These are phyloP conservation scores for Rhynchotus rufescens DNA, from an alignment of 2,797 vertebrate species.

Conservation along the genomic window DNA sequence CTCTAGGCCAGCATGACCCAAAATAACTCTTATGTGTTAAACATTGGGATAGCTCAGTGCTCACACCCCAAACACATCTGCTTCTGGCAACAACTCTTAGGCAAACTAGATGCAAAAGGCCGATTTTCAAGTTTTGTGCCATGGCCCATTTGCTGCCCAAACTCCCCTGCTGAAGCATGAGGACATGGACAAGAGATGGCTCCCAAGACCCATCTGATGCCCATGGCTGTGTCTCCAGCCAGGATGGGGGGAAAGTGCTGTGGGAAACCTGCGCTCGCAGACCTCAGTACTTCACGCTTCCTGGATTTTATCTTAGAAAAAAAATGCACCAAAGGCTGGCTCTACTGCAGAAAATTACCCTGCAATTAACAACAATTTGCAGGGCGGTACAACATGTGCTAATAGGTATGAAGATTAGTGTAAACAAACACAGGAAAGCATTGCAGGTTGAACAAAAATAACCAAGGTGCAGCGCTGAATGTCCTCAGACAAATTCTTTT, in stretches of 20 bases:
- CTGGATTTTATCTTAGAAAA: neutral
- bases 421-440: neutral
- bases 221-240: neutral
- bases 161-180: no score
- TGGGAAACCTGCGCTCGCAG: neutral
- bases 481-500: neutral
- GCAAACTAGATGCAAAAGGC: neutral
- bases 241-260: neutral
- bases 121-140: no score
- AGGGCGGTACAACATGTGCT: neutral
- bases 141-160: no score
- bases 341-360: neutral
- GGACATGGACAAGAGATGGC: no score
- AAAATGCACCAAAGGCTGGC: neutral
- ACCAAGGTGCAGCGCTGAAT: neutral
- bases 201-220: neutral
- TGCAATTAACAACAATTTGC: conserved; percentile 34
- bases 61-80: neutral
- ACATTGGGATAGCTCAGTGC: neutral
- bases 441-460: neutral
- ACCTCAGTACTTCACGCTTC: neutral
- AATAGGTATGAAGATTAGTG: neutral
- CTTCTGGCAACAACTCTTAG: neutral
- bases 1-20: no score
- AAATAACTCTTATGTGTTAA: neutral